Percentiles rank a stretch among this genome's conserved stretches.
phyloP scores from a whole-genome alignment of 2,888 invertebrate genomes.

The Trachelus iudaicus region DNA sequence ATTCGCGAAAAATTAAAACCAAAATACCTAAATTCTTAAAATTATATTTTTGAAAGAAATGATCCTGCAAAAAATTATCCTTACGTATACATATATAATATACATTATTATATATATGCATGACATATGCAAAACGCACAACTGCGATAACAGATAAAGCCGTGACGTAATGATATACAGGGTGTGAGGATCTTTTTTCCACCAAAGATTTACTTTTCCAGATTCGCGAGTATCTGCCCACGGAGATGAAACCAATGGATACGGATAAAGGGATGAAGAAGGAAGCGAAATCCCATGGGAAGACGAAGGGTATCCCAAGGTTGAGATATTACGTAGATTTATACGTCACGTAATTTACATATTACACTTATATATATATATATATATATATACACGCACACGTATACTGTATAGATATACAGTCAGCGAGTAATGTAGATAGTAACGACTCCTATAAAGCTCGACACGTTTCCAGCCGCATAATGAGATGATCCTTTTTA shows the following conservation, averaged over 20 bases:
- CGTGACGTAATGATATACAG: background rate
- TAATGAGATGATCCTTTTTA: slow-evolving; percentile 46
- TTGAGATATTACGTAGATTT: background rate
- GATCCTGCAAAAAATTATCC: too few relatives aligned
- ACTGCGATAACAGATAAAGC: background rate
- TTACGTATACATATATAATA: too few relatives aligned
- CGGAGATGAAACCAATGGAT: background rate
- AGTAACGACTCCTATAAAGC: slow-evolving; percentile 14
- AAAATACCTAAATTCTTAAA: background rate
- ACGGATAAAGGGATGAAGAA: background rate
- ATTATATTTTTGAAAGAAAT: too few relatives aligned
- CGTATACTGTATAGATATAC: background rate
- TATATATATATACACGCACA: too few relatives aligned
- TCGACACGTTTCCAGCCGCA: slow-evolving; percentile 23
- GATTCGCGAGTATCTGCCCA: background rate
- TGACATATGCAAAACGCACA: background rate
- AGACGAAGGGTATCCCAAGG: background rate
- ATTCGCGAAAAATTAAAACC: background rate
- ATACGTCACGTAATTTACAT: background rate
- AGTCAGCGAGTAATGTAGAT: background rate
- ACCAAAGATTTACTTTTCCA: background rate
- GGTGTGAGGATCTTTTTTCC: background rate
- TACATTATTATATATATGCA: too few relatives aligned
- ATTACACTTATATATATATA: background rate
- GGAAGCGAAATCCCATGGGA: background rate